Conservation (phyloP, 2,113 vertebrate genomes). For the Fulica atra region DNA sequence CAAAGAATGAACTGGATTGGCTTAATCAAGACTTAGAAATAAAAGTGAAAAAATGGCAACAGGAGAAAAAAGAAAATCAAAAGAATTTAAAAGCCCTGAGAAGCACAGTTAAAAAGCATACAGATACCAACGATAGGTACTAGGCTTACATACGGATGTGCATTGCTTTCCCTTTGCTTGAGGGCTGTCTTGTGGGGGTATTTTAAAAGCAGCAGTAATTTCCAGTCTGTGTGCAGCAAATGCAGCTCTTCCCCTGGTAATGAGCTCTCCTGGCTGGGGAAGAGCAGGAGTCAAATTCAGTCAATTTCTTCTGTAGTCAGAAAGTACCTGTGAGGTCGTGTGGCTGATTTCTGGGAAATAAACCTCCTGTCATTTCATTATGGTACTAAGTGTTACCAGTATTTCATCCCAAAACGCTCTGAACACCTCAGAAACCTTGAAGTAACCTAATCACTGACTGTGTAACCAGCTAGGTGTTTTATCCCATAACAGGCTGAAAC, state of each 20-base stretch:
- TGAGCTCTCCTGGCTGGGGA: background rate
- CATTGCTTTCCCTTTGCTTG: background rate
- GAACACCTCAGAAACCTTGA: rapidly evolving
- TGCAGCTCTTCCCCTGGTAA: background rate
- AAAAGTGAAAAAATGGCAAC: constrained; percentile 86
- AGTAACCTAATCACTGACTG: background rate
- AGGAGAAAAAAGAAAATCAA: constrained; percentile 88
- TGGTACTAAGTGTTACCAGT: background rate
- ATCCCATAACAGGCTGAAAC: background rate
- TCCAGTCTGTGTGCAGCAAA: background rate
- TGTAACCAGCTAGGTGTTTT: background rate
- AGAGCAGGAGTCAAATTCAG: background rate
- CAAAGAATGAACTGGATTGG: constrained; percentile 83
- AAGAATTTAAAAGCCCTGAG: constrained; percentile 82
- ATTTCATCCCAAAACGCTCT: rapidly evolving
- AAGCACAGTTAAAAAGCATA: constrained; percentile 76
- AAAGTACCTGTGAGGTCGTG: too few relatives aligned
- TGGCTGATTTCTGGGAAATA: background rate
- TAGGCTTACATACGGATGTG: background rate
- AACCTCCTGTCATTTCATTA: background rate
- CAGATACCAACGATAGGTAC: constrained; percentile 71
- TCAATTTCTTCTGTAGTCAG: background rate
- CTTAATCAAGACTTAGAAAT: constrained; percentile 85
- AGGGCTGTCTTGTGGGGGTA: background rate
- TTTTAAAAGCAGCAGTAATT: background rate